Conservation (phyloP, 2,797 vertebrate genomes). For the Acipenser oxyrinchus region DNA sequence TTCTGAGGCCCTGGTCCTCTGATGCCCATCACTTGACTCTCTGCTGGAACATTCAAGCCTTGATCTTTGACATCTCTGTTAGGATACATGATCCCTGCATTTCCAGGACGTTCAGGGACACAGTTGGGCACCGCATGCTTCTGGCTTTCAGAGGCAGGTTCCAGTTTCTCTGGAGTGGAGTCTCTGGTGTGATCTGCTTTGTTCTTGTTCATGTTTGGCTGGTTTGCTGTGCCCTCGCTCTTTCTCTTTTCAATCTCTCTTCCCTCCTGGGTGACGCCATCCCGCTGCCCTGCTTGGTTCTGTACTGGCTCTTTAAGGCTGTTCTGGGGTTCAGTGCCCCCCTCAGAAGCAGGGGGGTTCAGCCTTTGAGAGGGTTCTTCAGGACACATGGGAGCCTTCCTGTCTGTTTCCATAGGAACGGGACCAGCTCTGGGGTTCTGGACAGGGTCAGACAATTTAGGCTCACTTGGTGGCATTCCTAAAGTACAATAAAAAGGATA, state of each 20-base stretch:
- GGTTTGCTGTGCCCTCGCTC: slow-evolving; percentile 20
- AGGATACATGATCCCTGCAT: slow-evolving; percentile 28
- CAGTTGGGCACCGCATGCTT: slow-evolving; percentile 23
- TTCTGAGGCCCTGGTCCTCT: slow-evolving; percentile 30
- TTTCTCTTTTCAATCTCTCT: slow-evolving; percentile 26
- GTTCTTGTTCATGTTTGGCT: slow-evolving; percentile 21
- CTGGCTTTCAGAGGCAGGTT: slow-evolving; percentile 44
- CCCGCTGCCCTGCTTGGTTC: slow-evolving; percentile 16
- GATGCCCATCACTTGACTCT: slow-evolving; percentile 25
- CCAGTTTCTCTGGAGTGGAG: slow-evolving; percentile 16
- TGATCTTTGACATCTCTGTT: slow-evolving; percentile 43
- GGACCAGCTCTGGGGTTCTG: slow-evolving; percentile 30
- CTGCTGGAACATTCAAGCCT: slow-evolving; percentile 40
- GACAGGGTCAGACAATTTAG: slow-evolving; percentile 19
- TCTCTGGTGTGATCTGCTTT: slow-evolving; percentile 3
- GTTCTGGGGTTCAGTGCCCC: not conserved
- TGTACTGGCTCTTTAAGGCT: too few species aligned
- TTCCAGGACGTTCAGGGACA: slow-evolving; percentile 29
- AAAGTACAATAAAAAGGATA: slow-evolving; percentile 16
- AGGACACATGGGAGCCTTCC: slow-evolving; percentile 24
- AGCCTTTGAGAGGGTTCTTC: slow-evolving; percentile 24
- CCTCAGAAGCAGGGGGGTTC: slow-evolving; percentile 24
- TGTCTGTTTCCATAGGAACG: slow-evolving; percentile 26
- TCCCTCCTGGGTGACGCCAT: slow-evolving; percentile 11
- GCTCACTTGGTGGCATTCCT: slow-evolving; percentile 35